Percentiles rank a stretch among this genome's conserved stretches.
phyloP scores from a whole-genome alignment of 2,113 vertebrate genomes.

The Ailurus styani region DNA sequence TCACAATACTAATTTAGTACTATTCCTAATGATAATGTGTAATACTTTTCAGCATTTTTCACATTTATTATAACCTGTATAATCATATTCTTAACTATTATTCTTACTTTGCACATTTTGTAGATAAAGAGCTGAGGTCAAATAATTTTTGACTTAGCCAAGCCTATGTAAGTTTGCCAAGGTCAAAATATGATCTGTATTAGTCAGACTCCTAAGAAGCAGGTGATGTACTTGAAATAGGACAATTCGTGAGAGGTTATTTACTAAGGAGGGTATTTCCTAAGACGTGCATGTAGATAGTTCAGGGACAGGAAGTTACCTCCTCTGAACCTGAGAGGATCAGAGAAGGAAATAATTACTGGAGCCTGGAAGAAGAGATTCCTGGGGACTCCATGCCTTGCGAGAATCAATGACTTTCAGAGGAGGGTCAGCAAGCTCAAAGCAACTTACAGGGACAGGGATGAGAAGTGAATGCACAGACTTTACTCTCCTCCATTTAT shows the following conservation, averaged over 20 bases:
- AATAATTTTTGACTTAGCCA: neutral
- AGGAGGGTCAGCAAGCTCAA: neutral
- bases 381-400: neutral
- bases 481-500: neutral
- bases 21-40: neutral
- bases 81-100: neutral
- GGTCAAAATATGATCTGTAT: neutral
- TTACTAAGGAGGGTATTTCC: neutral
- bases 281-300: neutral
- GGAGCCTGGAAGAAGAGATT: neutral
- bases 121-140: neutral
- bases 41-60: neutral
- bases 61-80: neutral
- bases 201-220: neutral
- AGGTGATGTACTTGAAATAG: neutral
- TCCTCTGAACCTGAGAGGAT: neutral
- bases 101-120: slow-evolving; percentile 22
- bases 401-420: neutral
- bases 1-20: neutral
- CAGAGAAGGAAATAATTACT: neutral
- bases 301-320: neutral
- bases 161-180: neutral
- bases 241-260: neutral
- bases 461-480: neutral
- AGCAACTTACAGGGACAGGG: neutral